These are phyloP conservation scores for Pachypanchax playfairii DNA, from an alignment of 2,113 vertebrate species.

Conservation along the genomic window DNA sequence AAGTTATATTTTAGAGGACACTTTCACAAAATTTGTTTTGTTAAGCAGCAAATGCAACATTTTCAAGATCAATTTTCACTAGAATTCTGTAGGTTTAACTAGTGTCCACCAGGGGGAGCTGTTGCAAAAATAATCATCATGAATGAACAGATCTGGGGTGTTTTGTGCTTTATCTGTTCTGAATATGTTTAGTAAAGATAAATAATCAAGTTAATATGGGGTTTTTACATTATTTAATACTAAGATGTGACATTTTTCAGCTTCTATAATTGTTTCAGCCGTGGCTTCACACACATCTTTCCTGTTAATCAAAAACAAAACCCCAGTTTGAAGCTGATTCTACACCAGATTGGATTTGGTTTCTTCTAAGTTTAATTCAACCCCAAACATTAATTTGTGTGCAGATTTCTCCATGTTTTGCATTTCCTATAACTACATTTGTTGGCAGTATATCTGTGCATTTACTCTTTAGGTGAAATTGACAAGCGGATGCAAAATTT, in stretches of 20 bases:
- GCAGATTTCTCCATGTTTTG: not conserved
- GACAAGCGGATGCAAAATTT: constrained; percentile 16
- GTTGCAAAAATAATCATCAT: not conserved
- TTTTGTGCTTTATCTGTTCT: not conserved
- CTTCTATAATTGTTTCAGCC: constrained; percentile 37
- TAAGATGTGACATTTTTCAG: constrained; percentile 31
- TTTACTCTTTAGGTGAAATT: constrained; percentile 7
- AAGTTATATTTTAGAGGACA: not conserved
- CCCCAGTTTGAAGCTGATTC: not conserved
- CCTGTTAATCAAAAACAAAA: constrained; percentile 6
- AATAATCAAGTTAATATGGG: not conserved
- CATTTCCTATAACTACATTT: constrained; percentile 5
- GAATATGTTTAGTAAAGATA: not conserved
- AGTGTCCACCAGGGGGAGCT: constrained; percentile 22
- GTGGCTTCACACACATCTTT: constrained; percentile 38
- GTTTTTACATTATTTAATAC: constrained; percentile 42
- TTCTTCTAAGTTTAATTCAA: constrained; percentile 22
- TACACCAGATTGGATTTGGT: constrained; percentile 1
- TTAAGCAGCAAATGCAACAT: not conserved
- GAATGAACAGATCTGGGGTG: not conserved
- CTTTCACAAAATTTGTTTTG: not conserved
- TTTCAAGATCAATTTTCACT: not conserved
- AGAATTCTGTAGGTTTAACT: not conserved
- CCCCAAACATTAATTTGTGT: constrained; percentile 4
- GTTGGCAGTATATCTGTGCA: constrained; percentile 43